phyloP scores from a whole-genome alignment of 2,797 vertebrate genomes.

The Steatocranus sp. region DNA sequence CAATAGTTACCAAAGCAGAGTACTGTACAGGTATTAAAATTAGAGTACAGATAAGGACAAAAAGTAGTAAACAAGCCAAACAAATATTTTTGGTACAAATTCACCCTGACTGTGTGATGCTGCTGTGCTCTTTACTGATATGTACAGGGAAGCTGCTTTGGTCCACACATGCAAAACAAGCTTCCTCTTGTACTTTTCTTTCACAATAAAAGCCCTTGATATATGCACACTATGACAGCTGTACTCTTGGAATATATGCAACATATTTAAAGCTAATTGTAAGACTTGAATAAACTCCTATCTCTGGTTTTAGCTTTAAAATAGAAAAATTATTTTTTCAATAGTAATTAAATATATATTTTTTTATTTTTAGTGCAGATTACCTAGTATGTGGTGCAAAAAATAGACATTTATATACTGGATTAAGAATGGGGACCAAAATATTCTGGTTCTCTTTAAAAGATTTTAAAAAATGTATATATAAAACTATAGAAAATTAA shows the following conservation, averaged over 20 bases:
- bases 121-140: background rate
- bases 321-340: accelerated
- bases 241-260: background rate
- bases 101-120: background rate
- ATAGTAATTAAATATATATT: accelerated
- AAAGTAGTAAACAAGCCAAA: background rate
- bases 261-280: background rate
- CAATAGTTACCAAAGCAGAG: background rate
- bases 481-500: accelerated
- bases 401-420: background rate
- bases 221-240: background rate
- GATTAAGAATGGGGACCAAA: background rate
- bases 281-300: background rate
- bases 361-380: background rate
- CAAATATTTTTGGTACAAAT: background rate
- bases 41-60: accelerated
- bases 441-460: background rate
- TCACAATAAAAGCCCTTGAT: background rate
- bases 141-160: background rate
- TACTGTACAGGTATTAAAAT: accelerated
- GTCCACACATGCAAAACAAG: background rate
- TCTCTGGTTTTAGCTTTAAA: background rate
- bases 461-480: background rate
- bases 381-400: accelerated
- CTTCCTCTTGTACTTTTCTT: background rate